Percentiles rank a stretch among this genome's conserved stretches.
phyloP scores from a whole-genome alignment of 2,888 invertebrate genomes.

The Tyria jacobaeae region DNA sequence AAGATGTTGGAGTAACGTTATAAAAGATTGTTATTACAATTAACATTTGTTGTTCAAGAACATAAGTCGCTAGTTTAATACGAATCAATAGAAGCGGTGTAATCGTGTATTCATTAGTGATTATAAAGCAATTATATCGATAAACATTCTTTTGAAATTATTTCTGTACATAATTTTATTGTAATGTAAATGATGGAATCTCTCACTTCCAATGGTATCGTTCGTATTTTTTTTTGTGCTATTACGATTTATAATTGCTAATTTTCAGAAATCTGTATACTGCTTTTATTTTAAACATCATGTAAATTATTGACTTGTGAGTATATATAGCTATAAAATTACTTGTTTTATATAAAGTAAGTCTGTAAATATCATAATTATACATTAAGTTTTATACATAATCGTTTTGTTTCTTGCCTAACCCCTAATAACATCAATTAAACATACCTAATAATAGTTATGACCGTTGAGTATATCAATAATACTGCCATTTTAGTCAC shows the following conservation, averaged over 20 bases:
- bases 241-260: slow-evolving; percentile 74
- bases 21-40: slow-evolving; percentile 13
- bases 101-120: slow-evolving; percentile 31
- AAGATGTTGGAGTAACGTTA: not conserved
- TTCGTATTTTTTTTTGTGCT: slow-evolving; percentile 76
- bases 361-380: slow-evolving; percentile 86
- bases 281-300: slow-evolving; percentile 83
- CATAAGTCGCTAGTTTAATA: not conserved
- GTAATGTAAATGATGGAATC: slow-evolving; percentile 83
- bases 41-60: slow-evolving; percentile 4
- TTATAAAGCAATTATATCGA: slow-evolving; percentile 65
- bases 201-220: slow-evolving; percentile 81
- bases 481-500: not conserved
- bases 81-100: slow-evolving; percentile 17
- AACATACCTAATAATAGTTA: not conserved
- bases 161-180: slow-evolving; percentile 80
- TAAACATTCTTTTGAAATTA: slow-evolving; percentile 72
- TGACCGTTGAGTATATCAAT: not conserved
- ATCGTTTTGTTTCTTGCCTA: slow-evolving; percentile 78
- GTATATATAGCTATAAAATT: slow-evolving; percentile 85
- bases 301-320: slow-evolving; percentile 86
- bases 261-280: slow-evolving; percentile 79
- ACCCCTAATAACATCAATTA: slow-evolving; percentile 15
- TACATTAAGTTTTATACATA: slow-evolving; percentile 86
- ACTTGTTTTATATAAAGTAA: slow-evolving; percentile 86